These are phyloP conservation scores for Eubasilissa regina DNA, from an alignment of 1,140 invertebrate genomes.

Conservation along the genomic window DNA sequence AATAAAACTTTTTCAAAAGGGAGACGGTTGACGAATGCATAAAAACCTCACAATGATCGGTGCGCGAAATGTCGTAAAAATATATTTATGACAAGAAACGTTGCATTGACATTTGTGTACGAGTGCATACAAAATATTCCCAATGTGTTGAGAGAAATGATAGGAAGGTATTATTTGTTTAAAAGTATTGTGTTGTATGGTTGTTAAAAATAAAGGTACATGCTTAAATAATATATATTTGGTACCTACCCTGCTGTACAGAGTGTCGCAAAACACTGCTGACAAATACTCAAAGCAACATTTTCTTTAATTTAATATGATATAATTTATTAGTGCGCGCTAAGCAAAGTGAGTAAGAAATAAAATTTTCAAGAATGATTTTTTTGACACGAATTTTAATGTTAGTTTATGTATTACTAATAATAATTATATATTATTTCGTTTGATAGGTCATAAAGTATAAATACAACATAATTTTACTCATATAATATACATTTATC, in stretches of 20 bases:
- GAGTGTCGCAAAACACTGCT: background rate
- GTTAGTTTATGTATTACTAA: too few species aligned
- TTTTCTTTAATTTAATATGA: too few species aligned
- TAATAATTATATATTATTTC: too few species aligned
- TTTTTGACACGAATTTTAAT: too few species aligned
- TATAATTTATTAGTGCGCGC: too few species aligned
- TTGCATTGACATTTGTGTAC: constrained; percentile 28
- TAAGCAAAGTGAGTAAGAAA: too few species aligned
- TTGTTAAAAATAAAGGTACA: background rate
- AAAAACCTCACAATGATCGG: constrained; percentile 52
- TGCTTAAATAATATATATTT: background rate
- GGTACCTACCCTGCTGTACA: background rate
- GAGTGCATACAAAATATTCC: constrained; percentile 28
- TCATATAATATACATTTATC: too few species aligned
- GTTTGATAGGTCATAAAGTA: too few species aligned
- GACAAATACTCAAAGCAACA: too few species aligned
- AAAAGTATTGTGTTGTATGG: constrained; percentile 28
- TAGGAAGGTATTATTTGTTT: constrained; percentile 39
- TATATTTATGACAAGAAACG: constrained; percentile 50
- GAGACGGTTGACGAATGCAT: constrained; percentile 52
- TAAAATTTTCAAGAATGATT: too few species aligned
- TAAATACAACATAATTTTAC: too few species aligned
- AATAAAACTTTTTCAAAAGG: constrained; percentile 53
- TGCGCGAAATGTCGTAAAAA: constrained; percentile 51
- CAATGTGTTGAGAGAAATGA: constrained; percentile 24